phyloP scores from a whole-genome alignment of 2,797 vertebrate genomes.

The Sebastes vulpes region DNA sequence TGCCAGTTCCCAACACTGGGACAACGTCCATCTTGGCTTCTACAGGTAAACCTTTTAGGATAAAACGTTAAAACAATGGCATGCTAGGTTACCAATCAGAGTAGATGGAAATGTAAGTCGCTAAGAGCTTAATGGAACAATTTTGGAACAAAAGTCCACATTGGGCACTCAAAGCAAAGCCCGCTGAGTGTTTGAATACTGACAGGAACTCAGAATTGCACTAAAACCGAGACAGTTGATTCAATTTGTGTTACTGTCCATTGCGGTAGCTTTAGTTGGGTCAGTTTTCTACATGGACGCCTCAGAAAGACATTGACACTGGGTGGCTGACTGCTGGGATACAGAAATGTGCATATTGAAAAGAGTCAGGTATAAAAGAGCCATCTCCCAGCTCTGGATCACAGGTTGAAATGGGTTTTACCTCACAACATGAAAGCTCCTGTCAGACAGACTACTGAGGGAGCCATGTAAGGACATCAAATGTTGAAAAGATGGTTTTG shows the following conservation, averaged over 20 bases:
- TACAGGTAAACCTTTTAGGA: not conserved
- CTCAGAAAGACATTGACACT: constrained; percentile 8
- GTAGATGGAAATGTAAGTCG: not conserved
- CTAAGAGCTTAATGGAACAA: not conserved
- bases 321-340: constrained; percentile 11
- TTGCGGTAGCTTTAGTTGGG: not conserved
- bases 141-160: not conserved
- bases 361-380: constrained; percentile 48
- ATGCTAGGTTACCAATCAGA: not conserved
- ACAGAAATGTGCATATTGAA: constrained; percentile 46
- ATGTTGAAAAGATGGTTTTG: constrained; percentile 51
- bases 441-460: constrained; percentile 30
- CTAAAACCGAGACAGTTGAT: not conserved
- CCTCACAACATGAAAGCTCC: constrained; percentile 60
- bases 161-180: not conserved
- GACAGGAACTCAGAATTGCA: not conserved
- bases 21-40: not conserved
- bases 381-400: constrained; percentile 54
- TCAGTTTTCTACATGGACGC: constrained; percentile 9
- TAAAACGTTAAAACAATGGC: not conserved
- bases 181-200: not conserved
- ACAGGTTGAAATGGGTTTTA: constrained; percentile 53
- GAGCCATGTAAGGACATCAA: constrained; percentile 49
- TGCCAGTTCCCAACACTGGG: not conserved
- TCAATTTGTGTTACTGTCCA: not conserved